These are phyloP conservation scores for Dinomys branickii DNA, from an alignment of 2,113 vertebrate genomes.

Conservation along the genomic window DNA sequence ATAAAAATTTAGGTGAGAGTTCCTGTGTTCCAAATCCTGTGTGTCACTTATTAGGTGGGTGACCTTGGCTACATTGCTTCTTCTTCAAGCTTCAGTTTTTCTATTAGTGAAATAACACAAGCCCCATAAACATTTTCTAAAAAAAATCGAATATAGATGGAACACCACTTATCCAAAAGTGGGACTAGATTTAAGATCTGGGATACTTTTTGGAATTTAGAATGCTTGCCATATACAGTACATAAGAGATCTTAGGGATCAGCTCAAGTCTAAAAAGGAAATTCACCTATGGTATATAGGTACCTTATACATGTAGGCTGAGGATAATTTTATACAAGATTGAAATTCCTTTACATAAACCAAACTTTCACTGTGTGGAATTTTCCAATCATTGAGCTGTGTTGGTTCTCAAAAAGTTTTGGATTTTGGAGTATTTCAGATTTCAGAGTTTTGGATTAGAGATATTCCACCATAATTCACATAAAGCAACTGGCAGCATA, in stretches of 20 bases:
- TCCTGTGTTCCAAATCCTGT: neutral
- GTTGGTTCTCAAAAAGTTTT: neutral
- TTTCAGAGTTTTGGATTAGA: neutral
- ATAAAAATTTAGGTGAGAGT: neutral
- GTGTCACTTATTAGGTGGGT: neutral
- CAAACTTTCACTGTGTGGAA: neutral
- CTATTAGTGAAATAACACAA: slow-evolving; percentile 6
- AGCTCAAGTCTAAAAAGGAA: neutral
- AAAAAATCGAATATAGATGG: neutral
- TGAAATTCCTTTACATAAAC: neutral
- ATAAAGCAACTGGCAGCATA: neutral
- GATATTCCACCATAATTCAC: neutral
- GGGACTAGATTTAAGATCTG: neutral
- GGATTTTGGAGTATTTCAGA: neutral
- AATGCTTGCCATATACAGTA: neutral
- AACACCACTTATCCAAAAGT: neutral
- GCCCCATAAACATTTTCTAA: neutral
- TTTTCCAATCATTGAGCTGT: neutral
- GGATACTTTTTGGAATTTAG: neutral
- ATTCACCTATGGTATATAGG: neutral
- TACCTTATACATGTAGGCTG: neutral
- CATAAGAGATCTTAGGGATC: neutral
- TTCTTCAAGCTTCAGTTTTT: neutral
- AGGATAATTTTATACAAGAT: neutral
- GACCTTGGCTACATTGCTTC: neutral